Conservation (phyloP, 1,140 invertebrate species). For the Dufourea novaeangliae region DNA sequence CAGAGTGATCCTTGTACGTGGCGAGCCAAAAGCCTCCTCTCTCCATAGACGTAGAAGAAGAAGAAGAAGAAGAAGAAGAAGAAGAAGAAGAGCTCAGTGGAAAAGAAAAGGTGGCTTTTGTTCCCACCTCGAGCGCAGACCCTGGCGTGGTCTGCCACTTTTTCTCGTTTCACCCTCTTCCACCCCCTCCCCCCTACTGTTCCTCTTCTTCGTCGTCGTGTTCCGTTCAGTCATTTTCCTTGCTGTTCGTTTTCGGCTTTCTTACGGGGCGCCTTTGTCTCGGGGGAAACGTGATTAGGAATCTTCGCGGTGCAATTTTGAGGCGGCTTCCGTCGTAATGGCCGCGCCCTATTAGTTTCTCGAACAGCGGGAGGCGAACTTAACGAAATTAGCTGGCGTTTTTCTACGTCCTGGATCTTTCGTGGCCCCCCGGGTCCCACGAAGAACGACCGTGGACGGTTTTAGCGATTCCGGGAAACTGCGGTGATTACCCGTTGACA, state of each 20-base stretch:
- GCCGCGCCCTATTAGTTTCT: constrained; percentile 64
- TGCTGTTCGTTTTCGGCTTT: constrained; percentile 25
- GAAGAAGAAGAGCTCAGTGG: constrained; percentile 30
- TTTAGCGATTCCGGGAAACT: constrained; percentile 3
- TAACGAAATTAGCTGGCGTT: constrained; percentile 65
- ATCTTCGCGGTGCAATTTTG: constrained; percentile 65
- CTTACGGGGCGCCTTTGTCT: constrained; percentile 50
- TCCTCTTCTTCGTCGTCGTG: constrained; percentile 14
- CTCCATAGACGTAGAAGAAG: constrained; percentile 18
- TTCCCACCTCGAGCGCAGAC: constrained; percentile 59
- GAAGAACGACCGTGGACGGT: not conserved
- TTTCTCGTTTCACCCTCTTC: constrained; percentile 55
- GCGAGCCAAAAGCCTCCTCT: constrained; percentile 49
- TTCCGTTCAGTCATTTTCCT: not conserved
- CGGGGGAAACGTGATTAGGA: constrained; percentile 66
- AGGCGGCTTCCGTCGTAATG: constrained; percentile 71
- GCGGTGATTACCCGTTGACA: not conserved
- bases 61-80: constrained; percentile 8
- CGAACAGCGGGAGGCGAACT: constrained; percentile 61
- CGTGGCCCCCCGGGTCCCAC: not conserved
- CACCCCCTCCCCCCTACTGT: not conserved
- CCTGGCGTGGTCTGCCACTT: constrained; percentile 55
- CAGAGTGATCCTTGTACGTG: constrained; percentile 53
- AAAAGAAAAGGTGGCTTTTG: constrained; percentile 61
- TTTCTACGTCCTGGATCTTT: not conserved